Evolutionary conservation across 2,888 invertebrate genomes (phyloP), one percentile per base, ranked within the genome.

Genomic region (Gerris lacustris): DNA sequence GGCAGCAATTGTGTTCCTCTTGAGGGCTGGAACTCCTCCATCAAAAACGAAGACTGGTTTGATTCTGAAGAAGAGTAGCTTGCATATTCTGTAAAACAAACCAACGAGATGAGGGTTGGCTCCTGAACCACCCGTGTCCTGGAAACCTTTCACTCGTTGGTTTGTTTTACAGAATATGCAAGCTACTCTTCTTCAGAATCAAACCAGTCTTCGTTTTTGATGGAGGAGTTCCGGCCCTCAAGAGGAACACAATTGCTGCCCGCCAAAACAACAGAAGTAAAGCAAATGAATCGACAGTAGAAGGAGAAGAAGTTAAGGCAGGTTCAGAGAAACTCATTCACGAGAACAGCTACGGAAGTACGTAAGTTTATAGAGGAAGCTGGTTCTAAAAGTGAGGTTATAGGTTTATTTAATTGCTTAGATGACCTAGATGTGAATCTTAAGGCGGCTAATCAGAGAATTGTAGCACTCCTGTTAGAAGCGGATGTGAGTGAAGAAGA

Each of bases 11-110:
- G 96, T 96, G 82, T 94, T 91, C 77, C 86, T 90, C 82, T 99
- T 99, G 63, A 99, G 85, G 71, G 85, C 84, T 17, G 99, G 98
- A 68, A 94, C 92, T 64, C 90, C 91, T 44, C 99, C 99, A 85
- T 99, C 99, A 83, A 99, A 99, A 7, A 99, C 94, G 84, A 99
- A 98, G 4, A 99, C 87, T 2, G 99, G 99, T 77, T 93, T 94
- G 75, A 99, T 94, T 79, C 91, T 89, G 80, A 93, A 98, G 81
- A 92, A 96, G 63, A 99, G 84, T 68, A 99, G 84, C 83, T 99
- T 99, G 82, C 97, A 97, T 67, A 99, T 86, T 45, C 98, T 86
- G 79, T 94, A 91, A 79, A 96, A 97, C 66, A 99, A 84, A 45
- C 94, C 94, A 74, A 96, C 84, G 5, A 99, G 85, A 82, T 99